phyloP scores from a whole-genome alignment of 2,113 vertebrate species.

The Microtus oregoni region DNA sequence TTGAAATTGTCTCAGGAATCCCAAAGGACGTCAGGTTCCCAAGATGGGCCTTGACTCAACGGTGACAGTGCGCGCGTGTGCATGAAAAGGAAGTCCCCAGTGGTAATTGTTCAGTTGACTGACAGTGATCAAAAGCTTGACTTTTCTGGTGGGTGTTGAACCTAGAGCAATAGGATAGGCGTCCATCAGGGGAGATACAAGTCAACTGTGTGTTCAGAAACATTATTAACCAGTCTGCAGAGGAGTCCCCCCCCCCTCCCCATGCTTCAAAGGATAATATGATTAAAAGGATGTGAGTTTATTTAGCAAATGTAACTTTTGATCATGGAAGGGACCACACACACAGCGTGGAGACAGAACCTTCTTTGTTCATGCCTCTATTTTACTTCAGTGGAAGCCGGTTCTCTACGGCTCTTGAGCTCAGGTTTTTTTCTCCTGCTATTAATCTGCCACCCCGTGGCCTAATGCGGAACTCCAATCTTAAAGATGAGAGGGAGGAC shows the following conservation, averaged over 20 bases:
- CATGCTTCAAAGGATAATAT: neutral
- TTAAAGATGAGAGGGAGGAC: neutral
- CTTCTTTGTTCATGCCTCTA: neutral
- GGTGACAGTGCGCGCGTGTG: neutral
- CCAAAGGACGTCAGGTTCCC: neutral
- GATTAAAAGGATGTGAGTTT: neutral
- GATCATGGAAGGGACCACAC: neutral
- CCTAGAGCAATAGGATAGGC: neutral
- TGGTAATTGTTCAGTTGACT: neutral
- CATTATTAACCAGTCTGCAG: neutral
- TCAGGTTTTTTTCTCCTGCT: neutral
- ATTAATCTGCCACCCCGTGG: constrained; percentile 86
- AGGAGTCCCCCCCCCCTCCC: neutral
- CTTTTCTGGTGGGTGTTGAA: neutral
- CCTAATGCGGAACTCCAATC: constrained; percentile 73
- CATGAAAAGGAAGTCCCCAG: neutral
- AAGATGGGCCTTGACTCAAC: neutral
- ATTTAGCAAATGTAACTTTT: neutral
- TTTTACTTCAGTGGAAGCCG: neutral
- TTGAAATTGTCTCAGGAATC: neutral
- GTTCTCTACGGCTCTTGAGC: neutral
- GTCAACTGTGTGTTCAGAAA: neutral
- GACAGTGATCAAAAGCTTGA: neutral
- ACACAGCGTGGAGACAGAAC: neutral
- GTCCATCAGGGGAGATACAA: neutral